Base-by-base conservation (phyloP, 2,888 invertebrate genomes). In the Uloborus plumipes region DNA sequence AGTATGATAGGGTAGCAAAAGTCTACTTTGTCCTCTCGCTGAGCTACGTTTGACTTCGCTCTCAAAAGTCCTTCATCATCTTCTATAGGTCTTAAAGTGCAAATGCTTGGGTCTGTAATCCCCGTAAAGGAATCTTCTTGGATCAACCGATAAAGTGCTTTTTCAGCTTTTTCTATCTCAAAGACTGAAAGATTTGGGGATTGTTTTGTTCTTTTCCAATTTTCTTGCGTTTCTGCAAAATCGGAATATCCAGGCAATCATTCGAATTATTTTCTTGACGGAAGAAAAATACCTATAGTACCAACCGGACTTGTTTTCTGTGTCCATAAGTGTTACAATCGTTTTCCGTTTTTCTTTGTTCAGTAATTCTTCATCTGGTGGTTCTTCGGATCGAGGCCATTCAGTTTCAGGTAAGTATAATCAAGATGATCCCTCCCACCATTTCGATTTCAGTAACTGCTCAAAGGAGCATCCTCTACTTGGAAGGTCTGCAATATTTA, bases 391-490 rank as follows among this genome's bases (percentile, higher is more conserved):
- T 9, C 11, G 53, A 4, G 15, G 53, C 15, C 53, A 53, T 6
- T n/a, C 4, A 4, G 2, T 4, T 53, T 53, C 18, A 6, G 4
- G 2, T 2, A 6, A 2, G 4, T 18, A 22, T 16, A 71, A 49
- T 58, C 26, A 50, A 22, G n/a, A 18, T 9, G 61, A 22, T 9
- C 26, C 71, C 71, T 71, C 71, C 61, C 71, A 71, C 61, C 61
- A 71, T 61, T 39, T 71, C 22, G 22, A 20, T 13, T 71, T 50
- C 49, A 16, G 1, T 15, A 55, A 53, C 16, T 15, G 20, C 16
- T 51, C 7, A 11, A 16, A 4, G 14, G 18, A 39, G 18, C 58
- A 59, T 39, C 47, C 59, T 58, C 70, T 70, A 16, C 39, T 13
- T 1, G 58, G 58, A n/a, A 58, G 3, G 39, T 61, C 50, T 2